Percentiles rank a stretch among this genome's conserved stretches.
Conservation (phyloP, 2,888 invertebrate genomes). For the Synanthedon tipuliformis region DNA sequence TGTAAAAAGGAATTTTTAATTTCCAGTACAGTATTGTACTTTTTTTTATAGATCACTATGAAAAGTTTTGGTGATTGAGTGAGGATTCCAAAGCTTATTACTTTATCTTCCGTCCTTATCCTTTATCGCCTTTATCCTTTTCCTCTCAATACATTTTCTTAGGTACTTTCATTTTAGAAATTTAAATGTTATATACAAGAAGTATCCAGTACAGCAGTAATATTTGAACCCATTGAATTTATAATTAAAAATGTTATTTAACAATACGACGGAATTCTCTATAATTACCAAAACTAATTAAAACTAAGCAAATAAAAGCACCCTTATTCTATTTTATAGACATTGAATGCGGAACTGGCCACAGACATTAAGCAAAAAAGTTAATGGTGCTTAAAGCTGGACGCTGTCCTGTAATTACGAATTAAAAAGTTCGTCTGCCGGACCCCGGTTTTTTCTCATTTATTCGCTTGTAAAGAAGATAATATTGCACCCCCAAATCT, state of each 20-base stretch:
- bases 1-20: too few relatives aligned
- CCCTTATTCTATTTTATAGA: conserved; percentile 15
- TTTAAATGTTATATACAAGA: too few relatives aligned
- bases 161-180: too few relatives aligned
- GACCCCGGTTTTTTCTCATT: conserved; percentile 65
- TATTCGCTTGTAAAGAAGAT: conserved; percentile 60
- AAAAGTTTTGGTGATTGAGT: too few relatives aligned
- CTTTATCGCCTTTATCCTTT: too few relatives aligned
- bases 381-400: conserved; percentile 67
- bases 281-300: not conserved
- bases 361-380: conserved; percentile 62
- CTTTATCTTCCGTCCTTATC: too few relatives aligned
- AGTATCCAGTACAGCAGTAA: too few relatives aligned
- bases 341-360: conserved; percentile 29
- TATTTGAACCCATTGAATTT: too few relatives aligned
- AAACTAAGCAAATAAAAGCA: not conserved
- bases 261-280: not conserved
- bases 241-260: not conserved
- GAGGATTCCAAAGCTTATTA: too few relatives aligned
- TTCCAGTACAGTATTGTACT: too few relatives aligned
- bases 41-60: too few relatives aligned
- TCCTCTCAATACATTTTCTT: too few relatives aligned
- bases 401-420: conserved; percentile 67
- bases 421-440: conserved; percentile 65
- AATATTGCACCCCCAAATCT: conserved; percentile 57